Evolutionary conservation across 2,113 vertebrate genomes (phyloP), one percentile per base, ranked within the genome.

Genomic region (Paramormyrops kingsleyae): DNA sequence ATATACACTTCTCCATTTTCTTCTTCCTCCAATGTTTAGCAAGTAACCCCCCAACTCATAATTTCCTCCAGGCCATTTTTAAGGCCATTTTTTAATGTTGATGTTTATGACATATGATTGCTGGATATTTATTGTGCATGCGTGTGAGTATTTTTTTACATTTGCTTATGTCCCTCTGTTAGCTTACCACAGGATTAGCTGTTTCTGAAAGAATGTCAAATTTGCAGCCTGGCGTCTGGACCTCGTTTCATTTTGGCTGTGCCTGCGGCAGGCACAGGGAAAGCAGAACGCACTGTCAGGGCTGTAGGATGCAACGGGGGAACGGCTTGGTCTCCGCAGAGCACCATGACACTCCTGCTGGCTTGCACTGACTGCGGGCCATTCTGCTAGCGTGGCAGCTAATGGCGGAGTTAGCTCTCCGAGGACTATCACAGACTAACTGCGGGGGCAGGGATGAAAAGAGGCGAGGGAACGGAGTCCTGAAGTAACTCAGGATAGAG

Each of bases 201-300:
- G 74, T 80, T 80, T 80, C 74, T 80, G 74, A 49, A 50, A 31
- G 83, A 49, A 86, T 80, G 74, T 80, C 31, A 80, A 80, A 80
- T 80, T 80, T 42, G 35, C 74, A 35, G 74, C 35, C 35, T 15
- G 5, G 35, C 74, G 74, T 80, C 35, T 80, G 74, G 74, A 80
- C 74, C 74, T 80, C 13, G 35, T 80, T 80, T 80, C 35, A 19
- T 80, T 80, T 42, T 42, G 74, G 74, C 74, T 80, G 31, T 3
- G 35, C 74, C 74, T 17, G 35, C 6, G 74, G 35, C 74, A 80
- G 74, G 74, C 74, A 42, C 13, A 39, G 74, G 35, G 35, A 80
- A 80, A 42, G 35, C 74, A 80, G 74, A 80, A 80, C 1, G 35
- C 74, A 80, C 74, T 39, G 35, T 80, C 74, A 80, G 31, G 74